Conservation (phyloP, 2,113 vertebrate genomes). For the Grallaria varia region DNA sequence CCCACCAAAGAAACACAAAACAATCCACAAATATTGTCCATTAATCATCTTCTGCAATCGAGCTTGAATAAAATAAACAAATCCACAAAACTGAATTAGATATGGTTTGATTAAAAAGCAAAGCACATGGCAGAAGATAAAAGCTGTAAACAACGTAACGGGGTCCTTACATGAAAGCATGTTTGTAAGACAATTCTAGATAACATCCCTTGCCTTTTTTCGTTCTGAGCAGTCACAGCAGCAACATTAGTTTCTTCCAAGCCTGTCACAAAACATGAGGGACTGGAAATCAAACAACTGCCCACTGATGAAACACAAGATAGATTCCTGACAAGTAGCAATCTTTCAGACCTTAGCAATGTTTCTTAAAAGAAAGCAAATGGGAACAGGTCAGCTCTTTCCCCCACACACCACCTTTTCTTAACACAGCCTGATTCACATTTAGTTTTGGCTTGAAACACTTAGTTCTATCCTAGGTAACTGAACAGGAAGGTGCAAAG, state of each 20-base stretch:
- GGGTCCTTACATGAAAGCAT: neutral
- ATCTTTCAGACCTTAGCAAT: neutral
- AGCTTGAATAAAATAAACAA: neutral
- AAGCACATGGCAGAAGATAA: neutral
- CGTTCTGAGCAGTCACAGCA: neutral
- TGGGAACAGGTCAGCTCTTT: neutral
- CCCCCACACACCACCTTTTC: neutral
- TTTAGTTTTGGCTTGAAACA: neutral
- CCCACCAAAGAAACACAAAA: neutral
- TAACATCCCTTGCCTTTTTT: neutral
- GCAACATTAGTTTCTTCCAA: neutral
- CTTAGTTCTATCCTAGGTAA: neutral
- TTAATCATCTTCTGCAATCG: conserved; percentile 10
- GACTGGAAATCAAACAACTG: neutral
- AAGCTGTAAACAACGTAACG: neutral
- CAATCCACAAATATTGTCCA: neutral
- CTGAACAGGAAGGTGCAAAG: neutral
- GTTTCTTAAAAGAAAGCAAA: neutral
- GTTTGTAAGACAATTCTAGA: neutral
- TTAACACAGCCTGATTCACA: neutral
- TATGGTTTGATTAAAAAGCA: neutral
- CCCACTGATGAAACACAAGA: neutral
- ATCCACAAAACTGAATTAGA: neutral
- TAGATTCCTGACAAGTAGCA: neutral
- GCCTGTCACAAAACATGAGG: conserved; percentile 10